phyloP scores from a whole-genome alignment of 1,140 invertebrate species.

The Drosophila repletoides region DNA sequence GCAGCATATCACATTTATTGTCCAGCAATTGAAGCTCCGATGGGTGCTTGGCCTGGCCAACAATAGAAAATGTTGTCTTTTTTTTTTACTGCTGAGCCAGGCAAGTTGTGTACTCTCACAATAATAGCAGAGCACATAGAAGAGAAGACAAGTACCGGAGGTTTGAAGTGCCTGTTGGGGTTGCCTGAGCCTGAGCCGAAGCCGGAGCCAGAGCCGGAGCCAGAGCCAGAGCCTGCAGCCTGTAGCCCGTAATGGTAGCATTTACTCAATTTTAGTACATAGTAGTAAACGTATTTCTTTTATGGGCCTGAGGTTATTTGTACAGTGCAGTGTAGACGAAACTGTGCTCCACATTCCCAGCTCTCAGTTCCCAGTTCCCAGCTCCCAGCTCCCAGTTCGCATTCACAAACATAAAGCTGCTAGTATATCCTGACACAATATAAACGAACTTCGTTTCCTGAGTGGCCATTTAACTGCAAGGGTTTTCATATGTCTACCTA shows the following conservation, averaged over 20 bases:
- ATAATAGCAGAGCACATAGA: slow-evolving; percentile 61
- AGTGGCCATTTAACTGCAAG: slow-evolving; percentile 75
- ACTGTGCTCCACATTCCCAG: slow-evolving; percentile 47
- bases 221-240: too few relatives aligned
- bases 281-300: slow-evolving; percentile 78
- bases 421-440: slow-evolving; percentile 73
- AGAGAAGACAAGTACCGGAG: slow-evolving; percentile 42
- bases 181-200: slow-evolving; percentile 38
- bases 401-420: slow-evolving; percentile 62
- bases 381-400: slow-evolving; percentile 6
- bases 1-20: slow-evolving; percentile 34
- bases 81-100: slow-evolving; percentile 58
- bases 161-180: not conserved
- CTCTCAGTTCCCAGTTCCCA: slow-evolving; percentile 1
- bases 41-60: slow-evolving; percentile 20
- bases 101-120: slow-evolving; percentile 68
- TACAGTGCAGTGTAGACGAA: slow-evolving; percentile 51
- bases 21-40: slow-evolving; percentile 52
- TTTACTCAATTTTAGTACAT: slow-evolving; percentile 79
- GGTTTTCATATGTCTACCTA: slow-evolving; percentile 53
- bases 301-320: slow-evolving; percentile 71
- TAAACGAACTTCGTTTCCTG: slow-evolving; percentile 78
- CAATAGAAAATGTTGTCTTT: slow-evolving; percentile 63
- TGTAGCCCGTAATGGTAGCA: slow-evolving; percentile 72
- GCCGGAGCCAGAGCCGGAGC: too few relatives aligned